A percentile compares a stretch with the other conserved stretches of the same genome.
phyloP scores from a whole-genome alignment of 2,113 vertebrate genomes.

The Mellivora capensis region DNA sequence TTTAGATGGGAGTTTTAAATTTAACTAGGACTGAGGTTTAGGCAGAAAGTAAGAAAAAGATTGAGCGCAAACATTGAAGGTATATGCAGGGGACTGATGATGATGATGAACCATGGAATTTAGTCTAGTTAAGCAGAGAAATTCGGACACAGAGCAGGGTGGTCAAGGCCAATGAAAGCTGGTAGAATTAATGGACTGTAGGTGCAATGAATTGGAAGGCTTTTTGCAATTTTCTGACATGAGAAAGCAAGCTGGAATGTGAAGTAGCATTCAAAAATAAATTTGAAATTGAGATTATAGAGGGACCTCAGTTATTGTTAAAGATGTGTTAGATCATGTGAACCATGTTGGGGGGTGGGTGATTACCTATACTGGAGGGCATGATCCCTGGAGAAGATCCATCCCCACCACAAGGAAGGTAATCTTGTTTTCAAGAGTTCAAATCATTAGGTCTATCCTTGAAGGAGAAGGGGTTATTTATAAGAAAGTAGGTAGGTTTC shows the following conservation, averaged over 20 bases:
- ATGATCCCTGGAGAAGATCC: not conserved
- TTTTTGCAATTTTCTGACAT: not conserved
- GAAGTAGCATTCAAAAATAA: not conserved
- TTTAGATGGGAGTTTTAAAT: not conserved
- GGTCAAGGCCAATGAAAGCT: not conserved
- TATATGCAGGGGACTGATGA: not conserved
- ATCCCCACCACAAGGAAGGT: not conserved
- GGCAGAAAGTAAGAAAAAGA: not conserved
- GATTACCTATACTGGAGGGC: too few relatives aligned
- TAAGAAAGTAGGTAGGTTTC: not conserved
- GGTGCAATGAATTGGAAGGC: not conserved
- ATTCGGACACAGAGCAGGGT: not conserved
- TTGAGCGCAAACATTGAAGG: not conserved
- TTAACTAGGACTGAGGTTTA: not conserved
- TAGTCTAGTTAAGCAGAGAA: not conserved
- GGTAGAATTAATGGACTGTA: not conserved
- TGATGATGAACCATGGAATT: not conserved
- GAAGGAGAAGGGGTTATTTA: not conserved
- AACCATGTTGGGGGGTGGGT: not conserved
- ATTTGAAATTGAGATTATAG: not conserved
- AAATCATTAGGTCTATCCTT: not conserved
- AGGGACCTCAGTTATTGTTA: not conserved
- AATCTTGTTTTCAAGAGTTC: not conserved
- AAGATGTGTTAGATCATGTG: not conserved
- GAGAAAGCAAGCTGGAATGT: not conserved